Base-by-base conservation (phyloP, 1,140 invertebrate species). In the Drepana arcuata region DNA sequence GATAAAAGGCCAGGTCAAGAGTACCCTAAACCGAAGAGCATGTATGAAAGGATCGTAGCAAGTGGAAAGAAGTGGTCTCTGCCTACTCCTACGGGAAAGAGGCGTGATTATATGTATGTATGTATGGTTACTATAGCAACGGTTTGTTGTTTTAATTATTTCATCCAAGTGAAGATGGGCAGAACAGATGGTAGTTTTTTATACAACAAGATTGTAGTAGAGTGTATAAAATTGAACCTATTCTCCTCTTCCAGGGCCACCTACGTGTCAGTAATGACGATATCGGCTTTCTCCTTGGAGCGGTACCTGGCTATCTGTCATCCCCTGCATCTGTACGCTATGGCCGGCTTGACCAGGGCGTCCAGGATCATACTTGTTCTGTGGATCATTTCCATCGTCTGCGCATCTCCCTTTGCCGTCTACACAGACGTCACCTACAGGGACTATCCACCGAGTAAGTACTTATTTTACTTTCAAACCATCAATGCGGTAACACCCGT, bases 231-330 rank as follows among this genome's bases (percentile, higher is more conserved):
- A n/a, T n/a, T n/a, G n/a, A n/a, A n/a, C n/a, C n/a, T n/a, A n/a
- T n/a, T 46, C 27, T 56, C 47, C 43, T 55, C 11, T 68, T 63
- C 1, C 79, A 92, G 91, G 58, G 93, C 93, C 1, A 93, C 93
- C 5, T 95, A 95, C 63, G 93, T 94, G 0, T 95, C 95, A 0
- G 93, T 97, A 1, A 84, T 97, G 54, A 95, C 93, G 14, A 97
- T 98, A 60, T 92, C 95, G 1, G 91, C 92, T 9, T 95, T 95
- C 74, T 93, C 93, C 0, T 88, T 90, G 64, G 93, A 94, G 73
- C 85, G 95, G 28, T 97, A 97, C 81, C 67, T 97, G 32, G 95
- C 95, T 5, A 97, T 98, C 51, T 97, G 95, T 58, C 91, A 97
- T 68, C 95, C 95, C 0, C 72, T 97, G 14, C 88, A 91, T 37